phyloP scores from a whole-genome alignment of 1,140 invertebrate species.

The Penaeus indicus region DNA sequence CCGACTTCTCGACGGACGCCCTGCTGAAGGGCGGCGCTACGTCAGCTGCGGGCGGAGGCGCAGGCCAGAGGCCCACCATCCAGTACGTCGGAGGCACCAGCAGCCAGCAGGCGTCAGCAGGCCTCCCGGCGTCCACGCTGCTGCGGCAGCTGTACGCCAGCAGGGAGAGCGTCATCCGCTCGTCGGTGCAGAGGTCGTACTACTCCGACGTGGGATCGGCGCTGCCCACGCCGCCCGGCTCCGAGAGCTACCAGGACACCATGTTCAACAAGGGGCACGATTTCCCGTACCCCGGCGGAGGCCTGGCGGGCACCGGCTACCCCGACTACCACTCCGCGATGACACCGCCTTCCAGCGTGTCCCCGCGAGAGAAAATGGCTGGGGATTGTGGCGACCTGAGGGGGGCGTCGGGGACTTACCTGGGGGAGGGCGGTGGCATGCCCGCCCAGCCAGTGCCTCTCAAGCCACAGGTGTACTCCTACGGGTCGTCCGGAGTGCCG shows the following conservation, averaged over 20 bases:
- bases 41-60: conserved; percentile 36
- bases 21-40: conserved; percentile 74
- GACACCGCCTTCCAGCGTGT: conserved; percentile 95
- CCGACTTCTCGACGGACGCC: conserved; percentile 89
- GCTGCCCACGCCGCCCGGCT: conserved; percentile 59
- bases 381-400: conserved; percentile 44
- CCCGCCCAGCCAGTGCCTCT: conserved; percentile 82
- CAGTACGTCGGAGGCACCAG: conserved; percentile 89
- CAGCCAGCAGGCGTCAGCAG: conserved; percentile 70
- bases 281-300: conserved; percentile 55
- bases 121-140: conserved; percentile 84
- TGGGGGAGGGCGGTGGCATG: conserved; percentile 68
- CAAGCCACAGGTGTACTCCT: conserved; percentile 90
- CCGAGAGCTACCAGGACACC: conserved; percentile 56
- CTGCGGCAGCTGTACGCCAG: conserved; percentile 92
- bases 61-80: conserved; percentile 81
- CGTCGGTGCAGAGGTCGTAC: conserved; percentile 79
- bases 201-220: conserved; percentile 65
- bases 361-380: conserved; percentile 86
- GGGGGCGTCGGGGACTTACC: conserved; percentile 37
- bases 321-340: conserved; percentile 80
- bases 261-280: conserved; percentile 61
- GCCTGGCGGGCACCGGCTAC: conserved; percentile 65
- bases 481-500: conserved; percentile 67
- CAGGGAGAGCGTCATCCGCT: conserved; percentile 92